phyloP scores from a whole-genome alignment of 2,888 invertebrate genomes.

The Stramonita haemastoma region DNA sequence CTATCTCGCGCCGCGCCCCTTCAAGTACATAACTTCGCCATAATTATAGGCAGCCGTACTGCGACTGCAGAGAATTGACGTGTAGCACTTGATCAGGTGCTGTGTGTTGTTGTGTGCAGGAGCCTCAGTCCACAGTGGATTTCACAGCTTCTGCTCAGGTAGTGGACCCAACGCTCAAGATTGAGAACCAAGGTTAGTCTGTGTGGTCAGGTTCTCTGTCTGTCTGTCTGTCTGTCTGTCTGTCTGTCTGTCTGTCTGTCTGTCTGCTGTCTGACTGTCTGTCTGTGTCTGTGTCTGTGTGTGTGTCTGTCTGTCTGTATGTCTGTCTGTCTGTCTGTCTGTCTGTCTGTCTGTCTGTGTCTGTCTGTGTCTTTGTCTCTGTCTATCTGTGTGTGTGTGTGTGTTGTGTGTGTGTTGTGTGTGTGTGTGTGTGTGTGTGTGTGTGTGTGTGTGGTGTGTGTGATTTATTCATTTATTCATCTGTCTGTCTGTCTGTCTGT shows the following conservation, averaged over 20 bases:
- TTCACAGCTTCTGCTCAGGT: not conserved
- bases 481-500: no score
- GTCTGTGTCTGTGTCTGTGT: not conserved
- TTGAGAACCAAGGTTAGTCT: slow-evolving; percentile 32
- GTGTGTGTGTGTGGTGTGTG: not conserved
- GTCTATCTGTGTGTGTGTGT: no score
- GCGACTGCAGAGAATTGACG: no score
- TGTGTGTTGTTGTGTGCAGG: no score
- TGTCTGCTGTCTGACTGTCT: not conserved
- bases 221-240: not conserved
- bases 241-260: not conserved
- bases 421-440: slow-evolving; percentile 16
- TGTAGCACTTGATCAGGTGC: no score
- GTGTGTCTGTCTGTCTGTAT: slow-evolving; percentile 1
- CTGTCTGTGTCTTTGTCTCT: no score
- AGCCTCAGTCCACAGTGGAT: no score
- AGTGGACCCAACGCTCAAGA: slow-evolving; percentile 11
- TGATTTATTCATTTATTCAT: no score
- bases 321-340: slow-evolving; percentile 1
- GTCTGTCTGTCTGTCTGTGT: not conserved
- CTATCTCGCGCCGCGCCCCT: no score
- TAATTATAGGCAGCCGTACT: no score
- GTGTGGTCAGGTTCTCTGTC: no score
- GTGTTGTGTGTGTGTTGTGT: not conserved
- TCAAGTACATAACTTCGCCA: no score